Percentiles rank a stretch among this genome's conserved stretches.
These are phyloP conservation scores for Ptychobarbus kaznakovi DNA, from an alignment of 2,797 vertebrate genomes.

Conservation along the genomic window DNA sequence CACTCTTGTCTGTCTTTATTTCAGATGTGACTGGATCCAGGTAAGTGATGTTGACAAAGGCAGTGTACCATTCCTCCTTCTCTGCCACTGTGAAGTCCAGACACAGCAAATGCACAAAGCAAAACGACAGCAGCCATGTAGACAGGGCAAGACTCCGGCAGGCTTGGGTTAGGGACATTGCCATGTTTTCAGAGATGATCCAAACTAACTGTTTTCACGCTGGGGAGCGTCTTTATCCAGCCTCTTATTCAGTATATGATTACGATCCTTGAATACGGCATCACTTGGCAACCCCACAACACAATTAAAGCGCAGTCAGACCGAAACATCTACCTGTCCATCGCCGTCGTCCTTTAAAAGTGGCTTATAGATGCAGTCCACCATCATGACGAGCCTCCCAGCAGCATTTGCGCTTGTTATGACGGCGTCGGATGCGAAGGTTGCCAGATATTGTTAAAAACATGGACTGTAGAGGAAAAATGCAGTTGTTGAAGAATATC, in stretches of 20 bases:
- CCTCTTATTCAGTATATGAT: too few species aligned
- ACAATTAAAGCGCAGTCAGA: background rate
- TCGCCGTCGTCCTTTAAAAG: slow-evolving; percentile 16
- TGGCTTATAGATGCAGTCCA: slow-evolving; percentile 19
- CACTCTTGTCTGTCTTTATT: slow-evolving; percentile 87
- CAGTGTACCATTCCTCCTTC: slow-evolving; percentile 99
- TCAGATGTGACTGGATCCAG: slow-evolving; percentile 83
- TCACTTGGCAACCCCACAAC: background rate
- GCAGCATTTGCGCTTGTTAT: slow-evolving; percentile 16
- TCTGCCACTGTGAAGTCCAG: slow-evolving; percentile 97
- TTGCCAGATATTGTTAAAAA: slow-evolving; percentile 27
- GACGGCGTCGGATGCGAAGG: background rate
- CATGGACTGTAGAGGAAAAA: background rate
- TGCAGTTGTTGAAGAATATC: background rate
- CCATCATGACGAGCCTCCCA: slow-evolving; percentile 23
- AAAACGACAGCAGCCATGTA: slow-evolving; percentile 96
- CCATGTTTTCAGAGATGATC: slow-evolving; percentile 73
- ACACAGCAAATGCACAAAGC: slow-evolving; percentile 94
- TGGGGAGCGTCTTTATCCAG: background rate
- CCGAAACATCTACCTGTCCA: background rate
- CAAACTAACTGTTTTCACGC: background rate
- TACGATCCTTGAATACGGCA: background rate
- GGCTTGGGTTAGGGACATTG: slow-evolving; percentile 86
- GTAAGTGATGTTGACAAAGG: slow-evolving; percentile 97
- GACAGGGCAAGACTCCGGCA: slow-evolving; percentile 96